Conservation (phyloP, 2,797 vertebrate genomes). For the Decapterus maruadsi region DNA sequence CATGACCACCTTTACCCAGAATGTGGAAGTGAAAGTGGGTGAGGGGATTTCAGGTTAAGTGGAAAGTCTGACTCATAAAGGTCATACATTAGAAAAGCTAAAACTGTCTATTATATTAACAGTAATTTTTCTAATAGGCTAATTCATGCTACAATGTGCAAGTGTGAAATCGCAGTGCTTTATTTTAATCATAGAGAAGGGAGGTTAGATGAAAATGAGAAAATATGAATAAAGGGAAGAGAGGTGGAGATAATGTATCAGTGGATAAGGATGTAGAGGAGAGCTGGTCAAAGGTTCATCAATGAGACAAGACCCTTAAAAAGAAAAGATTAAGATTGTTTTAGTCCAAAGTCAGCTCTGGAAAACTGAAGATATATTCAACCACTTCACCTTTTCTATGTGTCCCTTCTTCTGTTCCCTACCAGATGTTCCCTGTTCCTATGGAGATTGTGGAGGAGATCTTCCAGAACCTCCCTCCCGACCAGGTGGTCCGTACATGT, state of each 20-base stretch:
- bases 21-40: not conserved
- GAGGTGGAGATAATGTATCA: not conserved
- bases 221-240: not conserved
- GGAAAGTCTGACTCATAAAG: not conserved
- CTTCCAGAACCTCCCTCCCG: slow-evolving; percentile 85
- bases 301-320: not conserved
- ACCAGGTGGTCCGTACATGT: slow-evolving; percentile 84
- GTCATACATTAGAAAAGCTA: not conserved
- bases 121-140: not conserved
- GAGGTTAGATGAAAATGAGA: not conserved
- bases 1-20: not conserved
- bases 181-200: not conserved
- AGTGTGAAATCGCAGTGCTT: not conserved
- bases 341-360: not conserved
- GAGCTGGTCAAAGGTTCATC: not conserved
- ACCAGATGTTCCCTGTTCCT: slow-evolving; percentile 72
- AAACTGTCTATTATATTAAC: not conserved
- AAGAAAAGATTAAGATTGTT: not conserved
- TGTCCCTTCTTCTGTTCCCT: not conserved
- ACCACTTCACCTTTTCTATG: not conserved
- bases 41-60: not conserved
- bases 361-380: not conserved
- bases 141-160: not conserved
- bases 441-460: slow-evolving; percentile 89
- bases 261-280: too few species aligned